Percentiles rank a stretch among this genome's conserved stretches.
Evolutionary conservation across 2,797 vertebrate species (phyloP).

Genomic region (Valencia hispanica): DNA sequence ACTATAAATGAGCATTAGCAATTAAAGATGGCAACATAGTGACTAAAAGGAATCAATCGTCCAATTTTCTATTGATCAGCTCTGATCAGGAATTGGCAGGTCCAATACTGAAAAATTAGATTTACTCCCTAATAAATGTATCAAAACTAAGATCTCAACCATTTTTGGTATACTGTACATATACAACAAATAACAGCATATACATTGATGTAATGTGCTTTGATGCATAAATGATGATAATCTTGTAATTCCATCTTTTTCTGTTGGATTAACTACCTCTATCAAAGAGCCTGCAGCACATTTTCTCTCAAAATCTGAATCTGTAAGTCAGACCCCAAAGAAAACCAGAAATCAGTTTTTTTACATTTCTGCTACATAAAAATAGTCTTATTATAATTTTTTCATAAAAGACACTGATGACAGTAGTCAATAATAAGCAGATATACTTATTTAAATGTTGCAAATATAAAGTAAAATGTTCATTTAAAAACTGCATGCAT

Average conservation of each 20-base stretch:
- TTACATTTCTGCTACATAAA: background rate
- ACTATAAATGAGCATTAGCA: background rate
- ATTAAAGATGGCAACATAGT: background rate
- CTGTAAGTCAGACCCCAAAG: no score
- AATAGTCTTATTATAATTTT: background rate
- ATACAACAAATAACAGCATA: background rate
- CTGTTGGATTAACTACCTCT: no score
- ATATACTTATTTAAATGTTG: no score
- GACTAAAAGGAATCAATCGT: background rate
- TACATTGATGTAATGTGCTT: background rate
- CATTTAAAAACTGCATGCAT: no score
- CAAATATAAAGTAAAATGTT: no score
- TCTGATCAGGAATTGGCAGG: background rate
- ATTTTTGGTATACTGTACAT: background rate
- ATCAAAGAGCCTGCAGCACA: no score
- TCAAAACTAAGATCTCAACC: background rate
- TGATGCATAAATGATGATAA: background rate
- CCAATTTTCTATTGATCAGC: background rate
- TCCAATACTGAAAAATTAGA: background rate
- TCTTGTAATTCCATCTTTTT: background rate
- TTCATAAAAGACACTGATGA: background rate
- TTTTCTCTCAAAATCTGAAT: no score
- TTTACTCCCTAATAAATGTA: background rate
- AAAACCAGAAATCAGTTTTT: background rate
- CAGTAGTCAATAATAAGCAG: no score